Percentiles rank a stretch among this genome's conserved stretches.
Conservation (phyloP, 2,797 vertebrate species). For the Tadarida brasiliensis region DNA sequence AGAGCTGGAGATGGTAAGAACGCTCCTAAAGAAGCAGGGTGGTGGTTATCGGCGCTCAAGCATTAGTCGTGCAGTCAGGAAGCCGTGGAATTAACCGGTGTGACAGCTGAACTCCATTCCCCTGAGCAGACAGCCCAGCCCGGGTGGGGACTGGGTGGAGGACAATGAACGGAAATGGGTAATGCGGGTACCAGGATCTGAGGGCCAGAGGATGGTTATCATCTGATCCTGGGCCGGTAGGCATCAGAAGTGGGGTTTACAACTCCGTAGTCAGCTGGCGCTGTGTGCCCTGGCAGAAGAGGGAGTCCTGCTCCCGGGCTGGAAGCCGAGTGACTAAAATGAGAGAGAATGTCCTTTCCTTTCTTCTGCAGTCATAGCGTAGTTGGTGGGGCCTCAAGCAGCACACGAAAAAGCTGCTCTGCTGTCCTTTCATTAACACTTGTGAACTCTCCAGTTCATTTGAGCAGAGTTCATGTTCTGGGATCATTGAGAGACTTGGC, state of each 20-base stretch:
- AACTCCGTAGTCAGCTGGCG: background rate
- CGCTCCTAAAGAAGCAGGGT: conserved; percentile 13
- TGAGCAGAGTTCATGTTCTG: background rate
- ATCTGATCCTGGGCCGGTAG: background rate
- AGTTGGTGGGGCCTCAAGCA: background rate
- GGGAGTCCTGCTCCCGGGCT: background rate
- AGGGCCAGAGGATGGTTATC: background rate
- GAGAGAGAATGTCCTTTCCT: background rate
- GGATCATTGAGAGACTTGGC: background rate
- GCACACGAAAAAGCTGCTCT: background rate
- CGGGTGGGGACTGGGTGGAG: conserved; percentile 41
- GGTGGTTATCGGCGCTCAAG: background rate
- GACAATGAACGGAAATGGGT: conserved; percentile 43
- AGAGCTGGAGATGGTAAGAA: conserved; percentile 90
- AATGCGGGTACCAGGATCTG: background rate
- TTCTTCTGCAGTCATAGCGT: background rate
- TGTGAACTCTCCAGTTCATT: background rate
- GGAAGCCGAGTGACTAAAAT: background rate
- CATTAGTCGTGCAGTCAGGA: conserved; percentile 62
- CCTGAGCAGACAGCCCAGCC: conserved; percentile 3
- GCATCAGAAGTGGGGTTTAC: background rate
- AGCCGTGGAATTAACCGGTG: conserved; percentile 51
- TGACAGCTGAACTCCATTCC: conserved; percentile 54
- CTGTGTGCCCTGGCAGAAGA: background rate
- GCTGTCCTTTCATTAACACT: background rate